Conservation (phyloP, 2,113 vertebrate species). For the Ia io region DNA sequence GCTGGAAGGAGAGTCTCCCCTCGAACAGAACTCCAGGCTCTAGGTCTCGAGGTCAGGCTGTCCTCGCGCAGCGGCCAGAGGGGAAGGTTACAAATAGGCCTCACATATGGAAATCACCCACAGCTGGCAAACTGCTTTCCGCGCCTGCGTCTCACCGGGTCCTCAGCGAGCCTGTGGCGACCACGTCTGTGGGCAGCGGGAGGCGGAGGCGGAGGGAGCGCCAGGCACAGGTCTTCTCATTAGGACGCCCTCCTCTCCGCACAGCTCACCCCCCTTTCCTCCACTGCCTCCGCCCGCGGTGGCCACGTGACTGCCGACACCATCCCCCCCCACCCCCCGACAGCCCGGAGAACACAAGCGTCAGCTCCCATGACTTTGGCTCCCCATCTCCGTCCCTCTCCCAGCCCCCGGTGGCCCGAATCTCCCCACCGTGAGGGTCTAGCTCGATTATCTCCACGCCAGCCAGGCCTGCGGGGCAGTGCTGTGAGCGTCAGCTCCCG, state of each 20-base stretch:
- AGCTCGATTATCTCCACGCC: neutral
- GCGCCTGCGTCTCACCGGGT: slow-evolving; percentile 46
- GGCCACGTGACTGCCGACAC: neutral
- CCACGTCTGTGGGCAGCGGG: too few relatives aligned
- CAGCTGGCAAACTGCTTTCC: slow-evolving; percentile 56
- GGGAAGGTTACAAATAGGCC: slow-evolving; percentile 8
- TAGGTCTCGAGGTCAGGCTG: neutral
- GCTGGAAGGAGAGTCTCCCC: neutral
- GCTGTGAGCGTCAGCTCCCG: neutral
- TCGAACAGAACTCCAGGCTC: neutral
- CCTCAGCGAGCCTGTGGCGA: neutral
- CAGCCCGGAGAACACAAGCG: neutral
- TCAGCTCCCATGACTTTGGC: neutral
- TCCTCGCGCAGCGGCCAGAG: neutral
- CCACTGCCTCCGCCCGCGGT: neutral
- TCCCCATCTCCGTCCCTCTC: neutral
- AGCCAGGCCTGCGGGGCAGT: neutral
- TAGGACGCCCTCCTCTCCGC: neutral
- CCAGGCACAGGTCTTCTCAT: neutral
- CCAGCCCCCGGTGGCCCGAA: neutral
- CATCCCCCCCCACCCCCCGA: neutral
- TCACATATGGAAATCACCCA: slow-evolving; percentile 33
- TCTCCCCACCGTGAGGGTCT: neutral
- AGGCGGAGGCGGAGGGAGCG: neutral
- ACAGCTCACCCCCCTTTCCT: neutral